These are phyloP conservation scores for Steinernema hermaphroditum DNA, from an alignment of 2,888 invertebrate species.

Conservation along the genomic window DNA sequence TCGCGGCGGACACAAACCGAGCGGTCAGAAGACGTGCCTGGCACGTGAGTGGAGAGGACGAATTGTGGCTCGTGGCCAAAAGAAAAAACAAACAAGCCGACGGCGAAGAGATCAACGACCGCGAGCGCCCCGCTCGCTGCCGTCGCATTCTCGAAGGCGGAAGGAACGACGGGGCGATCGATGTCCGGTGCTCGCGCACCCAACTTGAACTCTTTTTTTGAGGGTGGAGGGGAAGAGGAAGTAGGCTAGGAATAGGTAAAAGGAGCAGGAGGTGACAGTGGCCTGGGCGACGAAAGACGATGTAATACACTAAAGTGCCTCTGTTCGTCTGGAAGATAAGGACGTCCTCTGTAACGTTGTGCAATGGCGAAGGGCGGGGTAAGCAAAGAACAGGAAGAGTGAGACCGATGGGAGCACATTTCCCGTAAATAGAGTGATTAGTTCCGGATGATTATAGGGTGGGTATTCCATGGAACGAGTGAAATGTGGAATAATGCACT, in stretches of 20 bases:
- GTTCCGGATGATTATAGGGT: no score
- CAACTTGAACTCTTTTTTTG: neutral
- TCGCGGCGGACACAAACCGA: no score
- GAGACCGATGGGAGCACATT: neutral
- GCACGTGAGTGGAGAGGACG: neutral
- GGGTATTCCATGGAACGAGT: no score
- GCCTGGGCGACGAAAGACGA: no score
- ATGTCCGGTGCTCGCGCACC: conserved; percentile 15
- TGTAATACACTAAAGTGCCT: neutral
- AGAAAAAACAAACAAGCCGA: neutral
- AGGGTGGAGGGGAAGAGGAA: neutral
- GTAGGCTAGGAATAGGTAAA: neutral
- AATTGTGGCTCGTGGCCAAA: neutral
- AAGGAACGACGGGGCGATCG: neutral
- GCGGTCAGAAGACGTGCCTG: neutral
- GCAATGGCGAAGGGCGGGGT: neutral
- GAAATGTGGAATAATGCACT: no score
- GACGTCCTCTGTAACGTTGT: neutral
- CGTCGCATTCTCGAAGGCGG: neutral
- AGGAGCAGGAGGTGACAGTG: neutral
- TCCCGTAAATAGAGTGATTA: no score
- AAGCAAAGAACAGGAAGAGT: neutral
- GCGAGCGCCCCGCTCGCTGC: neutral
- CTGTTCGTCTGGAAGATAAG: neutral
- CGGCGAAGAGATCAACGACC: conserved; percentile 7